Conservation (phyloP, 2,888 invertebrate genomes). For the Thysanoteuthis rhombus region DNA sequence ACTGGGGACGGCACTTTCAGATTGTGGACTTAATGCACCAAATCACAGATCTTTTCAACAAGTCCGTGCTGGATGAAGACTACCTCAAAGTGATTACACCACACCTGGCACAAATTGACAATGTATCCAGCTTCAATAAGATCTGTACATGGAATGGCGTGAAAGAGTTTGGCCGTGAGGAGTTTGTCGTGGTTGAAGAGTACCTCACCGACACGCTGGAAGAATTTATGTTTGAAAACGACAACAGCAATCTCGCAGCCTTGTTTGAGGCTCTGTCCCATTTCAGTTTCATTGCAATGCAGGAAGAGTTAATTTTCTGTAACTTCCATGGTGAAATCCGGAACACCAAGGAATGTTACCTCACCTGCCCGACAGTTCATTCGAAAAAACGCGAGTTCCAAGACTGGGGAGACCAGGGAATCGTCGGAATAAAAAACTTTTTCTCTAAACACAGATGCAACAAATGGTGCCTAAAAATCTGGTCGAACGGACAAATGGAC, state of each 20-base stretch:
- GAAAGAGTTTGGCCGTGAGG: slow-evolving; percentile 21
- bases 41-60: slow-evolving; percentile 13
- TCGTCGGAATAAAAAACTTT: not conserved
- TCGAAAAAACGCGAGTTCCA: not conserved
- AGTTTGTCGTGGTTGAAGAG: slow-evolving; percentile 18
- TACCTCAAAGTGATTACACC: not conserved
- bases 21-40: not conserved
- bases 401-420: not conserved
- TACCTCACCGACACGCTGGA: not conserved
- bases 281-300: not conserved
- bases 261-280: slow-evolving; percentile 14
- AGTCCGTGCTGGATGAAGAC: slow-evolving; percentile 15
- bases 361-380: not conserved
- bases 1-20: not conserved
- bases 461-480: not conserved
- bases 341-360: not conserved
- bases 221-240: not conserved
- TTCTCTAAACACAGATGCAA: not conserved
- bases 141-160: not conserved
- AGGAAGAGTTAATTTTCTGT: not conserved
- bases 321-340: not conserved
- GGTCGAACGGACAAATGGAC: not conserved
- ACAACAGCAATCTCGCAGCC: not conserved
- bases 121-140: not conserved
- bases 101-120: slow-evolving; percentile 21